Evolutionary conservation across 2,113 vertebrate genomes (phyloP).

Genomic region (Riparia riparia): DNA sequence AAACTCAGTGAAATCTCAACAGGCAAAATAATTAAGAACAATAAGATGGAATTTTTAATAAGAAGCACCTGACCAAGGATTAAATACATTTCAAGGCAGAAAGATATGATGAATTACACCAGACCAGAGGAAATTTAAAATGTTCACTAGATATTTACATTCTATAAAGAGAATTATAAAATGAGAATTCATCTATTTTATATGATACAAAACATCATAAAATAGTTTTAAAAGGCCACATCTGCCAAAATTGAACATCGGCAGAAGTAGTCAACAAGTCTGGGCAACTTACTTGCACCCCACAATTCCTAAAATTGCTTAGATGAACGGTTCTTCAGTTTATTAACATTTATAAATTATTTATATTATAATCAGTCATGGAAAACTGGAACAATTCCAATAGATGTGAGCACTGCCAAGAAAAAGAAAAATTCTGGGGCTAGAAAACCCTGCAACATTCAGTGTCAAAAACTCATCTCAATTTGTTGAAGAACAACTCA

Average conservation of each 20-base stretch:
- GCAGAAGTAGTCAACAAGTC: neutral
- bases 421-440: neutral
- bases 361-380: constrained; percentile 6
- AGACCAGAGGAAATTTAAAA: neutral
- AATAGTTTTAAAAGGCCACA: neutral
- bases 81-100: neutral
- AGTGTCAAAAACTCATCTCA: neutral
- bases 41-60: neutral
- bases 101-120: neutral
- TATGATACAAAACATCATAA: neutral
- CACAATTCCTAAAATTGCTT: neutral
- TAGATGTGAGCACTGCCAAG: neutral
- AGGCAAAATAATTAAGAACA: neutral
- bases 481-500: neutral
- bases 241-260: neutral
- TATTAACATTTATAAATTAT: neutral
- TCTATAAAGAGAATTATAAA: neutral
- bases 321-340: neutral
- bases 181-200: neutral
- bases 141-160: neutral
- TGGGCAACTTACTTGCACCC: neutral
- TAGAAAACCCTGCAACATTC: neutral
- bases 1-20: neutral
- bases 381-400: neutral
- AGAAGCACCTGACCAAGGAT: neutral